Percentiles rank a stretch among this genome's conserved stretches.
Evolutionary conservation across 2,888 invertebrate genomes (phyloP).

Genomic region (Heliconius charithonia): DNA sequence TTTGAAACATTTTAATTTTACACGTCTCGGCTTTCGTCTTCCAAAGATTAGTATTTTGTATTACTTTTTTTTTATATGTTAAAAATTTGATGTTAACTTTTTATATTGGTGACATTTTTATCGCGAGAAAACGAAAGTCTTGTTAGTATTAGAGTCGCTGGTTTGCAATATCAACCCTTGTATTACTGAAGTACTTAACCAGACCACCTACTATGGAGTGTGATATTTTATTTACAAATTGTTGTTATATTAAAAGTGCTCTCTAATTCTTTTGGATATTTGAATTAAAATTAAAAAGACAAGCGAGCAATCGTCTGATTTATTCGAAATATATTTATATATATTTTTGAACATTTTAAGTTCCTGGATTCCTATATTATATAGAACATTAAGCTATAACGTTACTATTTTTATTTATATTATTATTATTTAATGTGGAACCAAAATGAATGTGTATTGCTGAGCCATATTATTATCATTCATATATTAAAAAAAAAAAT

Average conservation of each 20-base stretch:
- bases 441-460: slow-evolving; percentile 54
- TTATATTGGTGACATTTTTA: slow-evolving; percentile 45
- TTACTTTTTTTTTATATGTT: slow-evolving; percentile 36
- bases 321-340: slow-evolving; percentile 40
- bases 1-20: slow-evolving; percentile 23
- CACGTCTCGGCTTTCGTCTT: slow-evolving; percentile 41
- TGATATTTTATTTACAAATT: slow-evolving; percentile 74
- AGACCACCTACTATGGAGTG: slow-evolving; percentile 76
- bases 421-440: slow-evolving; percentile 42
- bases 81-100: slow-evolving; percentile 30
- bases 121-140: slow-evolving; percentile 35
- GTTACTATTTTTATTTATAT: slow-evolving; percentile 42
- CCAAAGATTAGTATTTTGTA: slow-evolving; percentile 43
- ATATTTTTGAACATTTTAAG: slow-evolving; percentile 50
- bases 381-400: slow-evolving; percentile 43
- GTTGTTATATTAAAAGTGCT: slow-evolving; percentile 62
- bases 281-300: slow-evolving; percentile 45
- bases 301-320: slow-evolving; percentile 38
- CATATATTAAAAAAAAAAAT: slow-evolving; percentile 52
- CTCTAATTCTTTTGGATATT: slow-evolving; percentile 63
- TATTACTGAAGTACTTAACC: slow-evolving; percentile 73
- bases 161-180: slow-evolving; percentile 58
- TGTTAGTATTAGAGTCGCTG: slow-evolving; percentile 61
- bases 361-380: slow-evolving; percentile 52
- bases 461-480: slow-evolving; percentile 73